phyloP scores from a whole-genome alignment of 2,888 invertebrate genomes.

The Hydriomena furcata region DNA sequence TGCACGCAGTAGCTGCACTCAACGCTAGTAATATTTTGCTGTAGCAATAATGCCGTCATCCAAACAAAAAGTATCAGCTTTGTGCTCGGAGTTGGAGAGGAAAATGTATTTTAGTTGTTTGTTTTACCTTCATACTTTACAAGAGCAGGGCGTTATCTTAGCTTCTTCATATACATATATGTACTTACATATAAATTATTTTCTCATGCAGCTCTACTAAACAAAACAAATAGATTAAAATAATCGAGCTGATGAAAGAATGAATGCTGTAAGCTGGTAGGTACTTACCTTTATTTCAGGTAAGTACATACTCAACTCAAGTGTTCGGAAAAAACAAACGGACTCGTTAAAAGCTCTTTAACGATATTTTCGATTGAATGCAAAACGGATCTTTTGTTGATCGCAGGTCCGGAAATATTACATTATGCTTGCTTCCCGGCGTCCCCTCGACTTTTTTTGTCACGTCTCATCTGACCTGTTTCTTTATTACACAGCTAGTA shows the following conservation, averaged over 20 bases:
- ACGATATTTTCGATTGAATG: slow-evolving; percentile 69
- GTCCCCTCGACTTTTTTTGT: slow-evolving; percentile 24
- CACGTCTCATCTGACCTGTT: slow-evolving; percentile 1
- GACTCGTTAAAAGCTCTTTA: slow-evolving; percentile 62
- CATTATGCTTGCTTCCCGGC: slow-evolving; percentile 17
- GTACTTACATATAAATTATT: neutral
- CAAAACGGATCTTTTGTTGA: slow-evolving; percentile 67
- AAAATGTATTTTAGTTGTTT: slow-evolving; percentile 11
- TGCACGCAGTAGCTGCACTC: slow-evolving; percentile 59
- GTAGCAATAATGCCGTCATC: slow-evolving; percentile 36
- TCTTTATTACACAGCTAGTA: neutral
- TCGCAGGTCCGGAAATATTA: slow-evolving; percentile 65
- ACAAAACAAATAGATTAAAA: slow-evolving; percentile 14
- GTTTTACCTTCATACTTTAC: slow-evolving; percentile 16
- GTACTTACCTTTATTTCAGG: slow-evolving; percentile 9
- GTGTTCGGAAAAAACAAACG: slow-evolving; percentile 60
- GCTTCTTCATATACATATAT: neutral
- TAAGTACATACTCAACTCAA: slow-evolving; percentile 20
- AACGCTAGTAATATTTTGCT: slow-evolving; percentile 63
- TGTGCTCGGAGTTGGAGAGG: slow-evolving; percentile 13
- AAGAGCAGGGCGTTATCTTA: slow-evolving; percentile 3
- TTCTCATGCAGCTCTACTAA: slow-evolving; percentile 1
- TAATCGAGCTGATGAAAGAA: slow-evolving; percentile 16
- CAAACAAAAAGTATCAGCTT: slow-evolving; percentile 23
- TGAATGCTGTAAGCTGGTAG: slow-evolving; percentile 8